phyloP scores from a whole-genome alignment of 2,797 vertebrate genomes.

The Poliocrania exsul region DNA sequence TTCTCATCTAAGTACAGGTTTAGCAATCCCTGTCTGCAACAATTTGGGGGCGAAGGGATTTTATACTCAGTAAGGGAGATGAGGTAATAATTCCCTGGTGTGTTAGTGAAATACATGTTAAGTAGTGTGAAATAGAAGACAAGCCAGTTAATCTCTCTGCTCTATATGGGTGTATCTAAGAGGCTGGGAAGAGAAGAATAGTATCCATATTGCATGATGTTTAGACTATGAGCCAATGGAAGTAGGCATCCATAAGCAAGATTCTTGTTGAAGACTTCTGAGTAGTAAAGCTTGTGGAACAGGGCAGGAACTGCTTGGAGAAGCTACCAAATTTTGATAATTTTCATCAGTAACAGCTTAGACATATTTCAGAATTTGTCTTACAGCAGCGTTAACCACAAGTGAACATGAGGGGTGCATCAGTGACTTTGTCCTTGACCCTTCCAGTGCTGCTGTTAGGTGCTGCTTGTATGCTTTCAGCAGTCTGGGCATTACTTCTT shows the following conservation, averaged over 20 bases:
- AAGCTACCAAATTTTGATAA: neutral
- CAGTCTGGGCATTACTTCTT: neutral
- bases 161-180: neutral
- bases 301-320: neutral
- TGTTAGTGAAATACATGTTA: neutral
- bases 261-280: neutral
- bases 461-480: neutral
- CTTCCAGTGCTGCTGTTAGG: neutral
- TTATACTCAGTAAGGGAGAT: neutral
- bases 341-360: neutral
- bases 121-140: neutral
- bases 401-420: too few species aligned
- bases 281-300: neutral
- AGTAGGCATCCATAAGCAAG: neutral
- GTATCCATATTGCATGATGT: neutral
- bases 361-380: neutral
- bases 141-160: neutral
- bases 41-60: neutral
- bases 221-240: neutral
- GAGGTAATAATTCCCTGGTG: neutral
- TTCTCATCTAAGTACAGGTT: neutral
- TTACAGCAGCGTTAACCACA: neutral
- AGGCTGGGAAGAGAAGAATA: neutral
- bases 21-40: neutral
- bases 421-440: neutral